Evolutionary conservation across 2,113 vertebrate genomes (phyloP).

Genomic region (Triplophysa tibetana): DNA sequence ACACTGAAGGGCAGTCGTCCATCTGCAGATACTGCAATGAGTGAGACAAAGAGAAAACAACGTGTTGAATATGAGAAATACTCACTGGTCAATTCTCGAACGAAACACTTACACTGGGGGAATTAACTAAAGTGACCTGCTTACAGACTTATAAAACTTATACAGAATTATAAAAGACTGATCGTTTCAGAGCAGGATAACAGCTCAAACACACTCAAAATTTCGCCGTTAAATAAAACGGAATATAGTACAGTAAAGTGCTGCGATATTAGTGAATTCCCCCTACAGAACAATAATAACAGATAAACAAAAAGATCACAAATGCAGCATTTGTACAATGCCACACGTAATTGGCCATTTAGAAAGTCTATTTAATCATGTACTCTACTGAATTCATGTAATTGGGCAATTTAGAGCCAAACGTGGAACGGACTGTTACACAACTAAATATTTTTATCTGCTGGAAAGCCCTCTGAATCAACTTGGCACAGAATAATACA

Average conservation of each 20-base stretch:
- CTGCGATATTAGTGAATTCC: too few species aligned
- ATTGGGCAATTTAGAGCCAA: not conserved
- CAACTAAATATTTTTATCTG: slow-evolving; percentile 6
- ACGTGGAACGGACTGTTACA: slow-evolving; percentile 38
- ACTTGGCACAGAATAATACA: slow-evolving; percentile 64
- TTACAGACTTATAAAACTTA: too few species aligned
- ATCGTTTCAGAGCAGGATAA: too few species aligned
- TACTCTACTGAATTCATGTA: not conserved
- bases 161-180: too few species aligned
- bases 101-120: not conserved
- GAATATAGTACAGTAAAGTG: too few species aligned
- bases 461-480: slow-evolving; percentile 49
- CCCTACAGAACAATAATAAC: not conserved
- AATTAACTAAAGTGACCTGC: not conserved
- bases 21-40: slow-evolving; percentile 78
- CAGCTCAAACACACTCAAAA: too few species aligned
- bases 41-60: slow-evolving; percentile 58
- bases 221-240: too few species aligned
- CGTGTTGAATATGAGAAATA: slow-evolving; percentile 39
- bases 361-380: too few species aligned
- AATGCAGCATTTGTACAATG: not conserved
- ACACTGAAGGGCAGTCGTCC: slow-evolving; percentile 84
- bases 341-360: not conserved
- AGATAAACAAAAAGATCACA: slow-evolving; percentile 6
- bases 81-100: not conserved